Evolutionary conservation across 2,113 vertebrate genomes (phyloP).

Genomic region (Lagenorhynchus albirostris): DNA sequence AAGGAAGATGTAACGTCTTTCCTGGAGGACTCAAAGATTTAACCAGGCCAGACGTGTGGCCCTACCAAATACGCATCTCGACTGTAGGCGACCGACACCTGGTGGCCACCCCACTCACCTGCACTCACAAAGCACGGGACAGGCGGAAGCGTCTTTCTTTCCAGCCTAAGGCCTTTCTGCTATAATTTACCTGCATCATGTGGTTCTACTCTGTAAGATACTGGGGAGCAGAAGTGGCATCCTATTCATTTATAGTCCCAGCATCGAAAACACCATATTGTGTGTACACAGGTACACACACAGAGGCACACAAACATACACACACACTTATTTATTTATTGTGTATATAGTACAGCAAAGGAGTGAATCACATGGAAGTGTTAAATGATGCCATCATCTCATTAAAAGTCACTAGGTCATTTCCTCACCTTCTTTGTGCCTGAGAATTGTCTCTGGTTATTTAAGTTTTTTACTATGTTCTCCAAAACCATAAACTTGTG

Average conservation of each 20-base stretch:
- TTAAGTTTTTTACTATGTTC: background rate
- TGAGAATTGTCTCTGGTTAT: background rate
- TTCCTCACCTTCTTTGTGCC: background rate
- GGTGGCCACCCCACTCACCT: background rate
- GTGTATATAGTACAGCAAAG: no score
- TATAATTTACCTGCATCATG: rapidly evolving
- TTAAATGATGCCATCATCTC: background rate
- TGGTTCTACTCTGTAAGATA: background rate
- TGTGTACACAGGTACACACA: no score
- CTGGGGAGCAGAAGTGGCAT: background rate
- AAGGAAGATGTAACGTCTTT: background rate
- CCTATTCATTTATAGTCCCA: background rate
- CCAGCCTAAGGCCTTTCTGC: no score
- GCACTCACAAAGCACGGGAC: background rate
- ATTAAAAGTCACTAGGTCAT: background rate
- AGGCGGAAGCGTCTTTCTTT: rapidly evolving
- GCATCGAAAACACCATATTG: no score
- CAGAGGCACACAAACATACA: no score
- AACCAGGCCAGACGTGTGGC: background rate
- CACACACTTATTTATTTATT: no score
- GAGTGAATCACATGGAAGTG: background rate
- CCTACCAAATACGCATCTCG: rapidly evolving
- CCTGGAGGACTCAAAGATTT: no score
- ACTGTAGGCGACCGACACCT: rapidly evolving
- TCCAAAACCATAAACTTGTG: background rate